phyloP scores from a whole-genome alignment of 2,888 invertebrate species.

The Drosophila colorata region DNA sequence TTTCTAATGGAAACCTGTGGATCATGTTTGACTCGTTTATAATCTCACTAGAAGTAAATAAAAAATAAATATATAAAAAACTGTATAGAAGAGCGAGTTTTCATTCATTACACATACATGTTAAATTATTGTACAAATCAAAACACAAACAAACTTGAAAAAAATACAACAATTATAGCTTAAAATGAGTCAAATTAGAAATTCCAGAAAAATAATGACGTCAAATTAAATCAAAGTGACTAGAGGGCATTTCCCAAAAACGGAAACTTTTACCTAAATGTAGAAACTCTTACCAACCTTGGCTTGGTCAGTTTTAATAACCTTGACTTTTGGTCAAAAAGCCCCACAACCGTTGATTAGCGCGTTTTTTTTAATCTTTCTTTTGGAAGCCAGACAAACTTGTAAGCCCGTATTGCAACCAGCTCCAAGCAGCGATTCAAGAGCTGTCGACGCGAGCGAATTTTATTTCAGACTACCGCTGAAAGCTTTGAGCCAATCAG shows the following conservation, averaged over 20 bases:
- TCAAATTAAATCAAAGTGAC: constrained; percentile 14
- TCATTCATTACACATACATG: background rate
- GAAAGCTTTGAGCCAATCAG: constrained; percentile 26
- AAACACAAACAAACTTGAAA: background rate
- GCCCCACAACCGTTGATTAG: constrained; percentile 40
- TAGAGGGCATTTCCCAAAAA: constrained; percentile 17
- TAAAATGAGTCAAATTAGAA: background rate
- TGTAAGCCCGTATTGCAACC: constrained; percentile 15
- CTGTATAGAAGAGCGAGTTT: background rate
- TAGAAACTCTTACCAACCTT: constrained; percentile 33
- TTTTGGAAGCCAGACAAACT: constrained; percentile 26
- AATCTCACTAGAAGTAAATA: constrained; percentile 6
- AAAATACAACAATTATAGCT: background rate
- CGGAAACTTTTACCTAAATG: constrained; percentile 4
- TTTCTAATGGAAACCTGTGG: constrained; percentile 17
- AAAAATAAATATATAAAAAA: background rate
- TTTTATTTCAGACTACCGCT: constrained; percentile 34
- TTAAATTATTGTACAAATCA: background rate
- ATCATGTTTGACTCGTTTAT: constrained; percentile 41
- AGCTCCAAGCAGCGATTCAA: constrained; percentile 5
- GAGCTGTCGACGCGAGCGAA: constrained; percentile 32
- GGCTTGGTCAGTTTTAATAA: constrained; percentile 34
- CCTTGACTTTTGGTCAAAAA: constrained; percentile 53
- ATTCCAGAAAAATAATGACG: constrained; percentile 31
- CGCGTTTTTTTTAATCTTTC: constrained; percentile 25